Conservation (phyloP, 2,888 invertebrate genomes). For the Ichneumoninae sp. region DNA sequence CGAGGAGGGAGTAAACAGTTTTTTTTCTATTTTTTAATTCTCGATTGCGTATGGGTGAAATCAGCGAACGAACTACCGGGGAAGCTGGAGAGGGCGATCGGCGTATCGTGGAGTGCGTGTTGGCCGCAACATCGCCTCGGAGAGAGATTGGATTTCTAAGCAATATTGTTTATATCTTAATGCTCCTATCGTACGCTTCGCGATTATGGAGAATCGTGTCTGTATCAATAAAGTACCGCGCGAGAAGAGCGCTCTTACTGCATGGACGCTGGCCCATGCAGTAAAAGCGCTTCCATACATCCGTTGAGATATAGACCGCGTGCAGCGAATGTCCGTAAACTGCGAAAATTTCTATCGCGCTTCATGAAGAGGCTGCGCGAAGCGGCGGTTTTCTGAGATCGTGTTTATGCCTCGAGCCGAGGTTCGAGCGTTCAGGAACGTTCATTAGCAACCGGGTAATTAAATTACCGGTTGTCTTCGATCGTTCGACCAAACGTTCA, state of each 20-base stretch:
- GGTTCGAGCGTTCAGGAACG: conserved; percentile 10
- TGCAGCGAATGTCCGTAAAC: not conserved
- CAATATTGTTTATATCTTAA: conserved; percentile 48
- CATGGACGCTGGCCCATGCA: not conserved
- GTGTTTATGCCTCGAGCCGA: conserved; percentile 24
- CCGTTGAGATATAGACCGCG: not conserved
- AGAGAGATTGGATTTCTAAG: conserved; percentile 56
- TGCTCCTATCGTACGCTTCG: not conserved
- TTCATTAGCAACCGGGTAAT: conserved; percentile 54
- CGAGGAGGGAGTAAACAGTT: not conserved
- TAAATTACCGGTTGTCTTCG: conserved; percentile 48
- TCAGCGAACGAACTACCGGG: conserved; percentile 2
- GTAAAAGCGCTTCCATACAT: too few relatives aligned
- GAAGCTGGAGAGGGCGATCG: not conserved
- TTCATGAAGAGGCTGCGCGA: not conserved
- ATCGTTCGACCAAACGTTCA: not conserved
- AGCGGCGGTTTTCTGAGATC: conserved; percentile 10
- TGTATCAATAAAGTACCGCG: conserved; percentile 47
- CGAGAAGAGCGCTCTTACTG: conserved; percentile 13
- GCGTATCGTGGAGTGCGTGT: conserved; percentile 30
- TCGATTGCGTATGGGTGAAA: conserved; percentile 18
- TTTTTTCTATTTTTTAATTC: conserved; percentile 9
- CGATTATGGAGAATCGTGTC: conserved; percentile 41
- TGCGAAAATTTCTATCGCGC: not conserved
- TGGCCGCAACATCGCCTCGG: not conserved